phyloP scores from a whole-genome alignment of 2,888 invertebrate genomes.

The Spilarctia lutea region DNA sequence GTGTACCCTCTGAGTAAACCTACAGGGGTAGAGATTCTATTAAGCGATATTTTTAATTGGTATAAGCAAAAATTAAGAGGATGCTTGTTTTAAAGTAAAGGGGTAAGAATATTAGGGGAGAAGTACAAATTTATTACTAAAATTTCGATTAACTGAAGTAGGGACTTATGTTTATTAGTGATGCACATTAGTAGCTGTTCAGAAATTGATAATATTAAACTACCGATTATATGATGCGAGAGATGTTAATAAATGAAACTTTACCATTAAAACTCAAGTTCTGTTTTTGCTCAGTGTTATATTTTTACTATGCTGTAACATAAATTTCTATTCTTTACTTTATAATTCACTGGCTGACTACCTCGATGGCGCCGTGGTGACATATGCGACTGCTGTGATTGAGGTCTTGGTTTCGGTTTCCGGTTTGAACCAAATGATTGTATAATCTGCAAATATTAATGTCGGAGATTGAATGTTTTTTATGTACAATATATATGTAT shows the following conservation, averaged over 20 bases:
- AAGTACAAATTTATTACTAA: not conserved
- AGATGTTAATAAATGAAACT: not conserved
- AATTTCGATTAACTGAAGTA: not conserved
- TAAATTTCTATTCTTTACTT: too few species aligned
- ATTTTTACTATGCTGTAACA: too few species aligned
- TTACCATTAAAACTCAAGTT: too few species aligned
- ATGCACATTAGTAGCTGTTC: not conserved
- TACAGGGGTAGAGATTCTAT: slow-evolving; percentile 44
- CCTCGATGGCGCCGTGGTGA: too few species aligned
- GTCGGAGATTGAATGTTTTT: too few species aligned
- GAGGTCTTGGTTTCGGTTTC: too few species aligned
- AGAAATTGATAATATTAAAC: not conserved
- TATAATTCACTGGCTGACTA: too few species aligned
- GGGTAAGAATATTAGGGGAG: not conserved
- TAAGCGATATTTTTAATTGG: slow-evolving; percentile 47
- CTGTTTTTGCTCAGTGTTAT: too few species aligned
- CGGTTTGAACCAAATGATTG: too few species aligned
- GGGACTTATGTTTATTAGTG: not conserved
- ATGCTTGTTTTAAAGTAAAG: not conserved
- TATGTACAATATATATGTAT: too few species aligned
- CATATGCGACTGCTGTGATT: too few species aligned
- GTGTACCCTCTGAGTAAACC: slow-evolving; percentile 30
- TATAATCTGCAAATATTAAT: too few species aligned
- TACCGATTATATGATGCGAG: not conserved
- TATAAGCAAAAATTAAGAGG: slow-evolving; percentile 16